Evolutionary conservation across 2,888 invertebrate species (phyloP).

Genomic region (Chloroclystis v-ata): DNA sequence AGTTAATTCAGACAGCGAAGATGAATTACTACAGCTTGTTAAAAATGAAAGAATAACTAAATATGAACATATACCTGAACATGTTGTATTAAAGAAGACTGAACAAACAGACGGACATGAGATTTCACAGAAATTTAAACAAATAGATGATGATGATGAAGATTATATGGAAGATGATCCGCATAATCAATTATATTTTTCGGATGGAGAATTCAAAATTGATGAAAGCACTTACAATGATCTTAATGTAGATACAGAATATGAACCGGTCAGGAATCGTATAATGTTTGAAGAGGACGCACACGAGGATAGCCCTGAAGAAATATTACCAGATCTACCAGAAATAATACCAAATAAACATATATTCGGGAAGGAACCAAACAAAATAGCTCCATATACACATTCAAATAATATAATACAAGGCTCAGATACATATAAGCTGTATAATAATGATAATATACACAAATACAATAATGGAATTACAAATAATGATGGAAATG

Average conservation of each 20-base stretch:
- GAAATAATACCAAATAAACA: neutral
- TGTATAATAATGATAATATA: too few relatives aligned
- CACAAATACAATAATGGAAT: too few relatives aligned
- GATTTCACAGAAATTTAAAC: too few relatives aligned
- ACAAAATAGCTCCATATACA: too few relatives aligned
- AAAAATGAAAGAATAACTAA: too few relatives aligned
- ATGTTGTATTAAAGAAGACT: too few relatives aligned
- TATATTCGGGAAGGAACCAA: neutral
- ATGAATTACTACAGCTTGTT: neutral
- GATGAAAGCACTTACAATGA: neutral
- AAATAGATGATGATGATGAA: too few relatives aligned
- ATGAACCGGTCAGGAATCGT: neutral
- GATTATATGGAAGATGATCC: neutral
- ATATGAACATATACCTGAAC: too few relatives aligned
- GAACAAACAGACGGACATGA: too few relatives aligned
- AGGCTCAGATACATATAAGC: too few relatives aligned
- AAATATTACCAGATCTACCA: conserved; percentile 5
- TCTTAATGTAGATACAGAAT: neutral
- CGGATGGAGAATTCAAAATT: neutral
- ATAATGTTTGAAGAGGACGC: conserved; percentile 17
- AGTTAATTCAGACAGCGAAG: neutral
- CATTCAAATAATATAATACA: too few relatives aligned
- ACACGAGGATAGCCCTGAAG: conserved; percentile 9
- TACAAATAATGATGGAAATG: neutral
- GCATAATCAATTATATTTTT: neutral